Conservation (phyloP, 2,888 invertebrate species). For the Drepanosiphum platanoidis region DNA sequence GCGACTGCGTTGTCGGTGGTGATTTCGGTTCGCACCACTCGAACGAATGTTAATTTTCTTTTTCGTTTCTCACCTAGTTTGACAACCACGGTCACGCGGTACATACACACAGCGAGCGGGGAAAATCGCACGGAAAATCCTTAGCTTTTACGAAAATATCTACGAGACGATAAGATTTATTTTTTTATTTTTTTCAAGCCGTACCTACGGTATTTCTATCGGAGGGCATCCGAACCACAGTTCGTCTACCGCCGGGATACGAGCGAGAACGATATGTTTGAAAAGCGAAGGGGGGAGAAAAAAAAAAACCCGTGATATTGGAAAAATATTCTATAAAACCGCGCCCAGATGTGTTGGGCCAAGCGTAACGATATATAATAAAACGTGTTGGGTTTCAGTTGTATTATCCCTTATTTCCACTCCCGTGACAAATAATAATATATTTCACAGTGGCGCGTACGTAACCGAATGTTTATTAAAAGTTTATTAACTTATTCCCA, state of each 20-base stretch:
- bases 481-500: not conserved
- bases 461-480: conserved; percentile 4
- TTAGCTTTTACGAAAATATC: not conserved
- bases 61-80: not conserved
- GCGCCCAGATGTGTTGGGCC: not conserved
- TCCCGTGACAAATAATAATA: not conserved
- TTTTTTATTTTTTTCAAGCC: not conserved
- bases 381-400: conserved; percentile 23
- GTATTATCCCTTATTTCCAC: conserved; percentile 18
- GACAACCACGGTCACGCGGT: conserved; percentile 3
- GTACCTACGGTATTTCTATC: not conserved
- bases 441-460: not conserved
- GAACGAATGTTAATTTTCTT: not conserved
- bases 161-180: not conserved
- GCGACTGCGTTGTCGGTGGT: not conserved
- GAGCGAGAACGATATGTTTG: not conserved
- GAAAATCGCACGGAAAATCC: not conserved
- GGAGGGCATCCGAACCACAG: not conserved
- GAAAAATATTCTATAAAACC: conserved; percentile 15
- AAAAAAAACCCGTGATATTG: conserved; percentile 6
- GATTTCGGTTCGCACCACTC: not conserved
- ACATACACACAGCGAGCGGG: not conserved
- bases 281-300: conserved; percentile 2
- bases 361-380: conserved; percentile 11
- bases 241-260: not conserved